A percentile compares a stretch with the other conserved stretches of the same genome.
These are phyloP conservation scores for Folsomia candida DNA, from an alignment of 2,888 invertebrate genomes.

Conservation along the genomic window DNA sequence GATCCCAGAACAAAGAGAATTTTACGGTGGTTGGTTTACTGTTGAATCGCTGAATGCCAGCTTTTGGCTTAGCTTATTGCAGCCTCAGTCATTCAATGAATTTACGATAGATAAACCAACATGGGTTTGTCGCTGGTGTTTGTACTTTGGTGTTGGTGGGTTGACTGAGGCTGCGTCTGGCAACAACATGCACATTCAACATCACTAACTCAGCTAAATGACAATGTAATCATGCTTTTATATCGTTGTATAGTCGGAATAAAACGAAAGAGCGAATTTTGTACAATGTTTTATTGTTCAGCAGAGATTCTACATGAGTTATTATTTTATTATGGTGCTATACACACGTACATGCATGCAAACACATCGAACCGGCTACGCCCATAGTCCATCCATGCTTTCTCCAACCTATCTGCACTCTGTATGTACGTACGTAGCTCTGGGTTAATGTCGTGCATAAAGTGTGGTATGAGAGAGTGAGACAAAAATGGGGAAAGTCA, in stretches of 20 bases:
- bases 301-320: neutral
- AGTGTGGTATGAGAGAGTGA: neutral
- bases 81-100: neutral
- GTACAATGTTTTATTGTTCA: neutral
- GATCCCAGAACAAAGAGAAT: neutral
- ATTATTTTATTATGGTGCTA: neutral
- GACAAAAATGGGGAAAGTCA: conserved; percentile 7
- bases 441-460: conserved; percentile 13
- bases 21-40: conserved; percentile 5
- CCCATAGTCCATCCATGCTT: neutral
- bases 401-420: too few species aligned
- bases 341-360: neutral
- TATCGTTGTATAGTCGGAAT: neutral
- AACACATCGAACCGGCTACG: neutral
- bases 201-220: neutral
- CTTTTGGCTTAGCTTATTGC: neutral
- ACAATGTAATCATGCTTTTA: neutral
- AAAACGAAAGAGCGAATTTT: neutral
- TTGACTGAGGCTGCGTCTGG: neutral
- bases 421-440: too few species aligned
- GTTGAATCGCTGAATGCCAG: neutral
- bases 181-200: neutral
- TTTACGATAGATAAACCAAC: neutral
- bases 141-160: neutral
- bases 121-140: too few species aligned